A percentile compares a stretch with the other conserved stretches of the same genome.
Conservation (phyloP, 1,140 invertebrate species). For the Eumaeus atala region DNA sequence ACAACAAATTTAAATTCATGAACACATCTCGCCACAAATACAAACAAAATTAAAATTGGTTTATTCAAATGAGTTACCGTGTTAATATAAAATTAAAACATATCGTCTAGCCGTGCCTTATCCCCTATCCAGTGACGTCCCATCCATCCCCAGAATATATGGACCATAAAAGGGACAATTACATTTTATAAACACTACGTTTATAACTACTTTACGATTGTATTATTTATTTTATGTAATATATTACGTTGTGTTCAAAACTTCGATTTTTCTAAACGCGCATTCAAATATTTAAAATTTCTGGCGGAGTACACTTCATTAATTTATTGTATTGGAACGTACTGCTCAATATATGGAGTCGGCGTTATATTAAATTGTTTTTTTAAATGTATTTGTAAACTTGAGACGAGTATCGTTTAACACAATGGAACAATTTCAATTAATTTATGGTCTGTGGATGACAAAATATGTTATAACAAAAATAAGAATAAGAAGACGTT, state of each 20-base stretch:
- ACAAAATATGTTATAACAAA: too few relatives aligned
- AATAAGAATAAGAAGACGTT: too few relatives aligned
- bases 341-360: conserved; percentile 32
- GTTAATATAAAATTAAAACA: conserved; percentile 42
- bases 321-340: conserved; percentile 63
- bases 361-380: conserved; percentile 23
- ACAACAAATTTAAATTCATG: too few relatives aligned
- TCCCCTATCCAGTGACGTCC: conserved; percentile 31
- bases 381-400: background rate
- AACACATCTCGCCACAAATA: conserved; percentile 22
- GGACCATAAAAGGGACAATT: conserved; percentile 68
- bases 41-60: conserved; percentile 39
- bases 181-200: conserved; percentile 74
- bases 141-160: conserved; percentile 60
- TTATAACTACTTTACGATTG: conserved; percentile 73
- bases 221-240: conserved; percentile 74
- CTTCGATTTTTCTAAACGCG: conserved; percentile 66
- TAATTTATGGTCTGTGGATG: too few relatives aligned
- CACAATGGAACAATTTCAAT: too few relatives aligned
- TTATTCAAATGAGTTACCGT: conserved; percentile 32
- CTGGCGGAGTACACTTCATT: conserved; percentile 65
- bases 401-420: too few relatives aligned
- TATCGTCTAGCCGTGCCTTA: conserved; percentile 35
- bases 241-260: conserved; percentile 65
- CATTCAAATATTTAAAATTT: conserved; percentile 74